Evolutionary conservation across 2,113 vertebrate species (phyloP).

Genomic region (Capreolus pygargus): DNA sequence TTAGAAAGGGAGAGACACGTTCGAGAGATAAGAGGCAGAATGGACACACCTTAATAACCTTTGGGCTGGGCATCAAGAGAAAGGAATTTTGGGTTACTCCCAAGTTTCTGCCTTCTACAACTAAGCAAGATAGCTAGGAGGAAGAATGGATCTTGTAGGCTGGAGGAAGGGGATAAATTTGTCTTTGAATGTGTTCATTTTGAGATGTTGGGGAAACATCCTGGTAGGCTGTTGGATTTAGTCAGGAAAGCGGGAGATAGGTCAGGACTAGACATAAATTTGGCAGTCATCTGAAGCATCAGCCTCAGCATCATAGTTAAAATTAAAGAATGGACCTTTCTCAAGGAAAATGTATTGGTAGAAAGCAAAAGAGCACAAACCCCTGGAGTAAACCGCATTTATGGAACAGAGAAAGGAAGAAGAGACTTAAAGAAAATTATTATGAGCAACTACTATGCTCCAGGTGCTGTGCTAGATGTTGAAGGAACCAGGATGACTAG

Average conservation of each 20-base stretch:
- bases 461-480: not conserved
- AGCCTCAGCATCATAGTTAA: not conserved
- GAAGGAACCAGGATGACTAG: not conserved
- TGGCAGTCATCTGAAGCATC: not conserved
- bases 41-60: constrained; percentile 65
- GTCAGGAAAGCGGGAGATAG: not conserved
- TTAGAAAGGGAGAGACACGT: constrained; percentile 49
- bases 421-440: not conserved
- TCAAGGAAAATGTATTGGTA: constrained; percentile 15
- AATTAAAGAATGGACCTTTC: not conserved
- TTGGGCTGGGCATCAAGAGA: constrained; percentile 37
- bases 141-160: not conserved
- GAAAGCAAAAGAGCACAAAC: not conserved
- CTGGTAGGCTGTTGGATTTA: not conserved
- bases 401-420: not conserved
- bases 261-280: not conserved
- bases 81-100: constrained; percentile 56
- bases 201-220: not conserved
- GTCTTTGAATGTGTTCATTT: constrained; percentile 45
- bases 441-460: not conserved
- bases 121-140: not conserved
- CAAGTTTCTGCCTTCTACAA: constrained; percentile 40
- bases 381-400: not conserved
- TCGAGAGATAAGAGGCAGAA: constrained; percentile 50
- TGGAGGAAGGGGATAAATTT: constrained; percentile 13